Conservation (phyloP, 2,888 invertebrate species). For the Drosophila prostipennis region DNA sequence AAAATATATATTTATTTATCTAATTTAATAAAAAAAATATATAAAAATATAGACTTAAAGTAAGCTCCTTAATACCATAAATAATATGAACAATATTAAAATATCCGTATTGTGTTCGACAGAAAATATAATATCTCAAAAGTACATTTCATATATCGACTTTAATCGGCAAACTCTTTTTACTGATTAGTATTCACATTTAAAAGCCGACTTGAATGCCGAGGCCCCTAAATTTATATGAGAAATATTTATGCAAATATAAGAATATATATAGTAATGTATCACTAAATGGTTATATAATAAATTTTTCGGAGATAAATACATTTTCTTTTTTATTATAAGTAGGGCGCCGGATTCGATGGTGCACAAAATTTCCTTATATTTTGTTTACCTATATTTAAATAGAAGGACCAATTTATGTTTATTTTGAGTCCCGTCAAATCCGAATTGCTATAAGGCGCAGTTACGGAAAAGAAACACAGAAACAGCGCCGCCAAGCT, state of each 20-base stretch:
- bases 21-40: slow-evolving; percentile 8
- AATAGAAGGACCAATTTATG: too few species aligned
- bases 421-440: too few species aligned
- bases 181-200: slow-evolving; percentile 43
- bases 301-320: slow-evolving; percentile 63
- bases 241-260: slow-evolving; percentile 34
- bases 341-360: too few species aligned
- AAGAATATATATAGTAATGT: slow-evolving; percentile 41
- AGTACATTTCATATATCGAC: slow-evolving; percentile 58
- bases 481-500: too few species aligned
- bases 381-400: too few species aligned
- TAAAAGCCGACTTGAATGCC: slow-evolving; percentile 44
- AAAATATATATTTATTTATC: slow-evolving; percentile 32
- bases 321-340: slow-evolving; percentile 1
- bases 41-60: slow-evolving; percentile 11
- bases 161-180: slow-evolving; percentile 57
- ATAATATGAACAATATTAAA: slow-evolving; percentile 49
- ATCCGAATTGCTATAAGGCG: too few species aligned
- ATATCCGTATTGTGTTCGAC: slow-evolving; percentile 74
- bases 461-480: too few species aligned
- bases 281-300: slow-evolving; percentile 67
- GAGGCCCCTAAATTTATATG: slow-evolving; percentile 46
- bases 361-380: too few species aligned
- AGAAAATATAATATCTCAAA: slow-evolving; percentile 55
- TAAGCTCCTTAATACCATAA: slow-evolving; percentile 32